These are phyloP conservation scores for Parthenolecanium corni DNA, from an alignment of 2,888 invertebrate species.

Conservation along the genomic window DNA sequence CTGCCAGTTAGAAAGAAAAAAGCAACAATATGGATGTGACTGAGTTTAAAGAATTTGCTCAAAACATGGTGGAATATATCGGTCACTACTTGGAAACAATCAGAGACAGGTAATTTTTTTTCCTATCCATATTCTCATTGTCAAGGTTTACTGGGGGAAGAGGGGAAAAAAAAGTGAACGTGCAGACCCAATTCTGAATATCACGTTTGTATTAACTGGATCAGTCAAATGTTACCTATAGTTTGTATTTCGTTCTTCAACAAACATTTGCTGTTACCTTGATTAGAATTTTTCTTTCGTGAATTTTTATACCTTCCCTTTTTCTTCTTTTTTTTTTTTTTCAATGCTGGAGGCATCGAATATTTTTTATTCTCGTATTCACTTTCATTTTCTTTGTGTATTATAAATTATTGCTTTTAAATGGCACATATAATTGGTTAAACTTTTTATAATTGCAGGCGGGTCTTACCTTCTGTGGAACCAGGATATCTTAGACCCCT, in stretches of 20 bases:
- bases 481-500: slow-evolving; percentile 49
- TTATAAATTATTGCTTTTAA: not conserved
- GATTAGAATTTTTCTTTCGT: not conserved
- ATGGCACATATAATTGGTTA: slow-evolving; percentile 6
- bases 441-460: slow-evolving; percentile 35
- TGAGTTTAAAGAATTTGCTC: slow-evolving; percentile 71
- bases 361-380: not conserved
- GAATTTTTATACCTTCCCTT: not conserved
- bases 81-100: slow-evolving; percentile 82
- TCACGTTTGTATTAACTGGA: too few relatives aligned
- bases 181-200: too few relatives aligned
- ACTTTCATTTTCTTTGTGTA: not conserved
- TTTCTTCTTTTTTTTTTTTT: not conserved
- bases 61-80: slow-evolving; percentile 76
- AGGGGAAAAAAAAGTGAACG: slow-evolving; percentile 51
- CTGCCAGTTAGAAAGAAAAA: too few relatives aligned
- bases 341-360: not conserved
- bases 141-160: slow-evolving; percentile 40
- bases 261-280: too few relatives aligned
- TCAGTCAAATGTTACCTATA: too few relatives aligned
- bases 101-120: slow-evolving; percentile 51
- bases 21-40: slow-evolving; percentile 53
- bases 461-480: slow-evolving; percentile 48
- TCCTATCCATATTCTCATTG: slow-evolving; percentile 46
- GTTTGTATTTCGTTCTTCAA: too few relatives aligned